Percentiles rank a stretch among this genome's conserved stretches.
Evolutionary conservation across 2,888 invertebrate genomes (phyloP).

Genomic region (Baccha elongata): DNA sequence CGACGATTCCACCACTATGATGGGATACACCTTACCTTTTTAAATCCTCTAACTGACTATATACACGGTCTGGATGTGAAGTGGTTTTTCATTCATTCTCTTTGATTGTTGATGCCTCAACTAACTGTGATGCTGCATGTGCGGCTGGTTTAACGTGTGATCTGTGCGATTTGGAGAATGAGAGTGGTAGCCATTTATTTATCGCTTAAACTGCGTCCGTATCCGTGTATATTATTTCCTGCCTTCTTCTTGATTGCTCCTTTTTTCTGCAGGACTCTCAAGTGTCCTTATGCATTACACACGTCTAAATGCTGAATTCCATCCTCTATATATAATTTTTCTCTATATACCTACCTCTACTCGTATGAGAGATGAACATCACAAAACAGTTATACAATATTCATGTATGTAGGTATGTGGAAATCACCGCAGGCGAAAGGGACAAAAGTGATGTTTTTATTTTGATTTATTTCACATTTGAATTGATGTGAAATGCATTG

Average conservation of each 20-base stretch:
- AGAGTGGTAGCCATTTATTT: slow-evolving; percentile 71
- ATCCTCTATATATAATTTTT: background rate
- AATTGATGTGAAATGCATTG: slow-evolving; percentile 38
- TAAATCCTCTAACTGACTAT: slow-evolving; percentile 21
- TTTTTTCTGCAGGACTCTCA: slow-evolving; percentile 55
- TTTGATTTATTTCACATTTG: slow-evolving; percentile 68
- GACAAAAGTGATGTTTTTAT: slow-evolving; percentile 71
- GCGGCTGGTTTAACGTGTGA: slow-evolving; percentile 54
- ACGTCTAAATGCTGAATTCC: slow-evolving; percentile 6
- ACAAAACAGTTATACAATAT: slow-evolving; percentile 23
- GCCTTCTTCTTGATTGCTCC: slow-evolving; percentile 65
- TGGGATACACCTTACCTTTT: slow-evolving; percentile 33
- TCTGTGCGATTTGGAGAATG: slow-evolving; percentile 19
- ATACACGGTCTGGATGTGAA: slow-evolving; percentile 26
- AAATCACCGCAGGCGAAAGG: slow-evolving; percentile 69
- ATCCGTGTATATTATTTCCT: slow-evolving; percentile 53
- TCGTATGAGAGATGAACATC: slow-evolving; percentile 14
- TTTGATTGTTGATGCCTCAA: slow-evolving; percentile 59
- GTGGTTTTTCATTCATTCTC: slow-evolving; percentile 66
- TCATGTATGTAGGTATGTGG: slow-evolving; percentile 28
- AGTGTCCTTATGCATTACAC: slow-evolving; percentile 53
- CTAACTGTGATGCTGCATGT: slow-evolving; percentile 31
- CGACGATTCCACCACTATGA: background rate
- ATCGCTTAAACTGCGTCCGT: slow-evolving; percentile 66
- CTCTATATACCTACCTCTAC: background rate